Evolutionary conservation across 2,888 invertebrate genomes (phyloP), one percentile per base, ranked within the genome.

Genomic region (Tricholauxania praeusta): DNA sequence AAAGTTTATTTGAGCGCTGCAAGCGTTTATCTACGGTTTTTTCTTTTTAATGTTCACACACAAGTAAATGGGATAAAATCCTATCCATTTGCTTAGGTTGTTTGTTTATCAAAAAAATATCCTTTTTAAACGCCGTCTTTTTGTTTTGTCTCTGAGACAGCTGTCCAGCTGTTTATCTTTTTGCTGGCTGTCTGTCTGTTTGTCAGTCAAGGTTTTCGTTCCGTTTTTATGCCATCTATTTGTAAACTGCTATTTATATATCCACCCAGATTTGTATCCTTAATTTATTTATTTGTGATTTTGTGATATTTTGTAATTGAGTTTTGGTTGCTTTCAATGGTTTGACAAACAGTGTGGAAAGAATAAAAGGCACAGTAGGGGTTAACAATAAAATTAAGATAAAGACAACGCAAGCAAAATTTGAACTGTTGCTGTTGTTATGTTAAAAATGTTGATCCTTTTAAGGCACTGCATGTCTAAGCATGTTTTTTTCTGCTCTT

Each of bases 281-380:
- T 72, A 74, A 72, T 74, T 74, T 72, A 72, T 74, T 74, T 72
- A 72, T 72, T 72, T 70, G 70, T 28, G 74, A 70, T 72, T 66
- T 65, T 72, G 74, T 67, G 72, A 74, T 72, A 74, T 74, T 72
- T 74, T 70, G 70, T 74, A 74, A 74, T 74, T 74, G 74, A 74
- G 74, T 74, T 74, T 74, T 53, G 70, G 69, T 70, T 55, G 64
- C 64, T 64, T 64, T 64, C 64, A 47, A 64, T 64, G 59, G 28
- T 19, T n/a, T 19, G 28, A 59, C 19, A 28, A 59, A 59, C 6
- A 28, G 59, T 14, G 22, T 59, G 7, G 28, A 60, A 60, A 28
- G 4, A 22, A 10, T 22, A 15, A 60, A 2, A 17, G 59, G 32
- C 22, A 28, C 39, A 39, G 39, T 10, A 62, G 39, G 17, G 60